Base-by-base conservation (phyloP, 1,140 invertebrate genomes). In the Conus betulinus region DNA sequence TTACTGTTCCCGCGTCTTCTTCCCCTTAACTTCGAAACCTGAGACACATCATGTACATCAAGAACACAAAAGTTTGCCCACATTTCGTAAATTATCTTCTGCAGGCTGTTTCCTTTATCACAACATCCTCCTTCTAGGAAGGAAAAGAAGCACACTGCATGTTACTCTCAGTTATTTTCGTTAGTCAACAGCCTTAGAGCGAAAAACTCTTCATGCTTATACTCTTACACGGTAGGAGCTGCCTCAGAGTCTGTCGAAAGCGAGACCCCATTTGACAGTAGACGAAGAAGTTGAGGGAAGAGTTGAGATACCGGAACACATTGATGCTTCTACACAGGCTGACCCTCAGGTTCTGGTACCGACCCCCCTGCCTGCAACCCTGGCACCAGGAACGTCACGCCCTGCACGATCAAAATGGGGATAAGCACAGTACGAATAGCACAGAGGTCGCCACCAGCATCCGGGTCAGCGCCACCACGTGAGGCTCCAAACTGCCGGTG, bases 211-310 rank as follows among this genome's bases (percentile, higher is more conserved):
- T 39, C 39, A 39, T 39, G 39, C 39, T 39, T 63, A 2, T 63
- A 11, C 76, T 51, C 76, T 20, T 39, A 53, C 53, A 85, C n/a
- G 20, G 84, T 0, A 67, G 2, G 5, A 71, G n/a, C 0, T 57
- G 6, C 55, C 23, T 0, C 55, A 88, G 87, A 52, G 79, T 88
- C n/a, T 83, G 25, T 51, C 87, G 53, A 39, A 83, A 88, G 20
- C 60, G 81, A 1, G 87, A 88, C 0, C 87, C 79, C 60, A 88
- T 83, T 17, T 84, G 57, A 27, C 51, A 74, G 60, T 88, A 88
- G 23, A 88, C 51, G 63, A 83, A 82, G 79, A 88, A 83, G 60
- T 83, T 88, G 81, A 84, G 5, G 5, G 87, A 82, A 27, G 78
- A 81, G 81, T 84, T 84, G 7, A 84, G 6, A 27, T n/a, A 83